Evolutionary conservation across 2,888 invertebrate species (phyloP), one percentile per base, ranked within the genome.

Genomic region (Mayetiola destructor): DNA sequence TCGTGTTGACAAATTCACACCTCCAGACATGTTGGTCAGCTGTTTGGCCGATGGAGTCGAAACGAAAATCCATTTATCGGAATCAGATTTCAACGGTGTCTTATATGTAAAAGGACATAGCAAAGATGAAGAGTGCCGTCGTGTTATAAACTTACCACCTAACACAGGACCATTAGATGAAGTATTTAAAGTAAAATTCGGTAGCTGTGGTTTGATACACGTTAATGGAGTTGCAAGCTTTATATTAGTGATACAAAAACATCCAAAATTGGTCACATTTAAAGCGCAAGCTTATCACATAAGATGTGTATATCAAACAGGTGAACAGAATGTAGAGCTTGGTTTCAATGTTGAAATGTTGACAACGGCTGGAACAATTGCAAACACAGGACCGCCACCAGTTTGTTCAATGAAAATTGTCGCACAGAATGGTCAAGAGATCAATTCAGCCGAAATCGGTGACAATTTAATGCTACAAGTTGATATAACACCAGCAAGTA

Each of bases 261-360:
- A 96, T 80, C 92, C 93, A 0, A 91, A 91, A 75, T 77, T 96
- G 56, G 86, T 95, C 56, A 96, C 95, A 1, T 89, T 88, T 69
- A 88, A 89, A 67, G 92, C 95, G 5, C 91, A 93, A 71, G 94
- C 95, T 1, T 96, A 94, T 75, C 91, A 94, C 72, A 91, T 96
- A 61, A 90, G 90, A 70, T 95, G 95, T 70, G 85, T 92, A 58
- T 95, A 95, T 70, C 89, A 92, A 71, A 92, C 91, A 1, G 92
- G 91, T 60, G 91, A 91, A 69, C 89, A 90, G 70, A 91, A 89
- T 63, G 89, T 94, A 1, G 91, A 89, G 0, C 76, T 92, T 36
- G 93, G 93, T 40, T 92, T 93, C 71, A 94, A 95, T 69, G 93
- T 93, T 9, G 92, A 92, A 10, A 93, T 93, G 92, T 72, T 93